A percentile compares a stretch with the other conserved stretches of the same genome.
These are phyloP conservation scores for Tyrannus savana DNA, from an alignment of 2,113 vertebrate species.

Conservation along the genomic window DNA sequence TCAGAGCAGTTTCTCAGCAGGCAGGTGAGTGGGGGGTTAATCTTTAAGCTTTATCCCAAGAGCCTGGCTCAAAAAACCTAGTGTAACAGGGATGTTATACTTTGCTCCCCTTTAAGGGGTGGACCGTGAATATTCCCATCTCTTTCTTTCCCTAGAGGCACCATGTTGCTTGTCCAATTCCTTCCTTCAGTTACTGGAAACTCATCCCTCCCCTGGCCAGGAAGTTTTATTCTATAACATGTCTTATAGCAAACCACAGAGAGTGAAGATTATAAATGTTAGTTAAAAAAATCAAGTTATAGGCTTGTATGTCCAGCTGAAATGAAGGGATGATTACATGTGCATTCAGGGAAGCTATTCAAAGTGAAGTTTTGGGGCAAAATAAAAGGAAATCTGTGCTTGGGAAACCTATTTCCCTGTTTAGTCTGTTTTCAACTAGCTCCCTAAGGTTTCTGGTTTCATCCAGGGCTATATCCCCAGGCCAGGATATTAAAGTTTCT, in stretches of 20 bases:
- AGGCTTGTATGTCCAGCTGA: neutral
- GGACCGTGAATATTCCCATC: neutral
- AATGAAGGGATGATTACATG: neutral
- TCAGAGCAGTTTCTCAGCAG: neutral
- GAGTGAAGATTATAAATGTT: neutral
- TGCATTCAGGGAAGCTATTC: neutral
- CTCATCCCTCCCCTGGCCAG: neutral
- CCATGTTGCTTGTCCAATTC: neutral
- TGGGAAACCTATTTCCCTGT: neutral
- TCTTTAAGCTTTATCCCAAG: neutral
- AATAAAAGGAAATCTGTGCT: neutral
- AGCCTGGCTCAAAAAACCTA: neutral
- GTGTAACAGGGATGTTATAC: neutral
- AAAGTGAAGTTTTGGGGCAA: neutral
- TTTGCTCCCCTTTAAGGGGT: neutral
- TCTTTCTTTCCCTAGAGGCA: neutral
- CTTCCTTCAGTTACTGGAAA: neutral
- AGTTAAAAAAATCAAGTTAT: neutral
- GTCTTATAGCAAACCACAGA: neutral
- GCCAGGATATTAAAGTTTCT: neutral
- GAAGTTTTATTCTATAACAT: neutral
- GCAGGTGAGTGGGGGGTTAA: neutral
- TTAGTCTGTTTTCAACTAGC: neutral
- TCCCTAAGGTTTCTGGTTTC: slow-evolving; percentile 14
- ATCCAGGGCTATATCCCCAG: neutral